Evolutionary conservation across 1,140 invertebrate genomes (phyloP), one percentile per base, ranked within the genome.

Genomic region (Manduca sexta): DNA sequence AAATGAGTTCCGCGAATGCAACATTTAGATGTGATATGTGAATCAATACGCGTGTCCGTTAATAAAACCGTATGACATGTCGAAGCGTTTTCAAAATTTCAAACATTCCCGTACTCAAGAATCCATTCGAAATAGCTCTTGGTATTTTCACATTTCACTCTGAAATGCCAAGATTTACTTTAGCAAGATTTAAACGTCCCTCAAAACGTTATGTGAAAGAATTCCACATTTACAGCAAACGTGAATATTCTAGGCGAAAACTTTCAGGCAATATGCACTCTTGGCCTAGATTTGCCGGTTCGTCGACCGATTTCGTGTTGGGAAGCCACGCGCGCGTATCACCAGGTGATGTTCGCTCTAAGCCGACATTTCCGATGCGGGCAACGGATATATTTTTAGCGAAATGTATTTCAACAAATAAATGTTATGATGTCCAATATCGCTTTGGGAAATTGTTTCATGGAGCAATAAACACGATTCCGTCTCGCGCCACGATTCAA

Each of bases 231-330:
- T 26, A 26, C 21, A 26, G 21, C 8, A 26, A 26, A 26, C 21
- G 21, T 26, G 21, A 26, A 26, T 26, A 26, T 26, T 26, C 21
- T 26, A 41, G 54, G 64, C 48, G 53, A 67, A 77, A 77, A 72
- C 74, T 54, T 59, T 60, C 55, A 52, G 54, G 60, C 61, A 64
- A 63, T 67, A 69, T 77, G 61, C 46, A 71, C 69, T 76, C 73
- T 71, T 79, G 75, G 50, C 74, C 78, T 55, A 82, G 61, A 77
- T 79, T 76, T 76, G 66, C 67, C 72, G 75, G 71, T 74, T 81
- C 74, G 72, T 64, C 74, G 69, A 61, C 66, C 70, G 71, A 74
- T 78, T 78, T 75, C 68, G 66, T 69, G 56, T 59, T 56, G 57
- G 64, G 60, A 74, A 66, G 64, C 58, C 52, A 60, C 42, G 55